Evolutionary conservation across 2,113 vertebrate genomes (phyloP).

Genomic region (Cariama cristata): DNA sequence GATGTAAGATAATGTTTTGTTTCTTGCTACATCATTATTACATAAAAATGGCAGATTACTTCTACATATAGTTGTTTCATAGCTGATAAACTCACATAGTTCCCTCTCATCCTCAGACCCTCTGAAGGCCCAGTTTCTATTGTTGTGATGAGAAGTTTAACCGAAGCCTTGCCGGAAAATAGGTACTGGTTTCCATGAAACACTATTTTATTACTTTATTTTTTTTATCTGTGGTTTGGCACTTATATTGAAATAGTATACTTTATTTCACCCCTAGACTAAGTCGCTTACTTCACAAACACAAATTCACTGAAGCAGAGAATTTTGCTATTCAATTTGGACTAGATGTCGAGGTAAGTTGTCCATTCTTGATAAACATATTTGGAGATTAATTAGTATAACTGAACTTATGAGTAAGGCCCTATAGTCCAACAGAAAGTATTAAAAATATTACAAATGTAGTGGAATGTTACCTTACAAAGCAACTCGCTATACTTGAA

Average conservation of each 20-base stretch:
- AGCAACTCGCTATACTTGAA: background rate
- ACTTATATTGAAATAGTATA: background rate
- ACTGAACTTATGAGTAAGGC: background rate
- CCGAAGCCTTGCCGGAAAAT: constrained; percentile 95
- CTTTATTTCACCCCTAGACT: constrained; percentile 75
- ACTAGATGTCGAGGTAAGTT: constrained; percentile 90
- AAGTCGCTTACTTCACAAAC: constrained; percentile 93
- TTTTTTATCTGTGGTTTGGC: background rate
- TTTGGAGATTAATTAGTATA: background rate
- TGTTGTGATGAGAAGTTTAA: constrained; percentile 89
- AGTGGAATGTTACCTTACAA: background rate
- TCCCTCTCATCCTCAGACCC: constrained; percentile 56
- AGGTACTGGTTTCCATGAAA: constrained; percentile 77
- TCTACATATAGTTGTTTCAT: background rate
- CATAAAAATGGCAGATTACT: background rate
- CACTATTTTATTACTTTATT: background rate
- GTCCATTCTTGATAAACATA: background rate
- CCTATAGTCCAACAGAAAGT: background rate
- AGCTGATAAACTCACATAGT: background rate
- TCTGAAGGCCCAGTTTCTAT: constrained; percentile 72
- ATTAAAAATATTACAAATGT: background rate
- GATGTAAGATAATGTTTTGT: constrained; percentile 77
- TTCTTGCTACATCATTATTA: background rate
- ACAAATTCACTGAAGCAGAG: constrained; percentile 94
- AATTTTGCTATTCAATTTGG: constrained; percentile 93